A percentile compares a stretch with the other conserved stretches of the same genome.
Conservation (phyloP, 1,140 invertebrate genomes). For the Pemphigus obesinymphae region DNA sequence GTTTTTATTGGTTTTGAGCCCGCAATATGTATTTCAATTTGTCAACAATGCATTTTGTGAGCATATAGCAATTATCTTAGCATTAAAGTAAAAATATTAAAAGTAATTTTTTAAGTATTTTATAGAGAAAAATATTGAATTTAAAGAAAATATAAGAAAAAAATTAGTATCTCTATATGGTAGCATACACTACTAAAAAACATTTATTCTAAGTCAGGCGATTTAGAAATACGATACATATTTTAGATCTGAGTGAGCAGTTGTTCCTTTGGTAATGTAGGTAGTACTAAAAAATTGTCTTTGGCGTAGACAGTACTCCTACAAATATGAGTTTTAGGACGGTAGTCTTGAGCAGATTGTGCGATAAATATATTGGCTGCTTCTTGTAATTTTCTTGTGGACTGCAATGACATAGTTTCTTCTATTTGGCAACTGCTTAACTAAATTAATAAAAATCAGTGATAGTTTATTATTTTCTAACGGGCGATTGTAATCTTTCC, state of each 20-base stretch:
- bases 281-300: constrained; percentile 10
- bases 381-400: constrained; percentile 11
- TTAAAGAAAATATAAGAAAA: background rate
- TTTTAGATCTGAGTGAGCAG: constrained; percentile 24
- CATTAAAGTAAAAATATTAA: background rate
- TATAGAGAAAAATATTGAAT: background rate
- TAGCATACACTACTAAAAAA: background rate
- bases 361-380: background rate
- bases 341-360: constrained; percentile 20
- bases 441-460: background rate
- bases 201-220: background rate
- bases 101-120: background rate
- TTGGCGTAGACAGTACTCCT: background rate
- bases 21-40: background rate
- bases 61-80: background rate
- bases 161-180: background rate
- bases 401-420: background rate
- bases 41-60: background rate
- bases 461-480: background rate
- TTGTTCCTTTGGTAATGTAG: constrained; percentile 15
- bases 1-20: background rate
- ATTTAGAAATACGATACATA: background rate
- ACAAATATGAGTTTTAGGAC: constrained; percentile 18
- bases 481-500: no score
- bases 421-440: background rate